Base-by-base conservation (phyloP, 2,113 vertebrate species). In the Hemicordylus capensis region DNA sequence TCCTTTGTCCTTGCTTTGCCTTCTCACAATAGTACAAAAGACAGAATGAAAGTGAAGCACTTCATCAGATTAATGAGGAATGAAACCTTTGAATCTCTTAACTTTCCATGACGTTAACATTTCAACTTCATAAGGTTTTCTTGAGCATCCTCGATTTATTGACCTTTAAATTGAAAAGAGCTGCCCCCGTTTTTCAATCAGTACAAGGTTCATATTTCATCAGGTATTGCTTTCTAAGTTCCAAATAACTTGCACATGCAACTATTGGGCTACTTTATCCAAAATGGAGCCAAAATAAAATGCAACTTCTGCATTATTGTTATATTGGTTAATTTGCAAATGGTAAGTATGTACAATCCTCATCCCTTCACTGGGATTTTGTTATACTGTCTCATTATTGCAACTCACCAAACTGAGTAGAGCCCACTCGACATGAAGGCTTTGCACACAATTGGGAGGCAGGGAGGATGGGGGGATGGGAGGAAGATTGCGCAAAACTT, bases 21-120 rank as follows among this genome's bases (percentile, higher is more conserved):
- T 39, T 69, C n/a, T 31, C 39, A 79, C 51, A 79, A 70, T 20
- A 34, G 20, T 26, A 78, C n/a, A 61, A 37, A 64, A 63, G 51
- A 39, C 31, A 78, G 12, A 72, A 70, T 79, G 64, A 61, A 70
- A 67, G 14, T 78, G 54, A 69, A 79, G 31, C 51, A 73, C 5
- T 37, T 80, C 31, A 73, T 63, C 42, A 85, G 17, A 63, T 70
- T 61, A 80, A 80, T 72, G 76, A 64, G 39, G 44, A 73, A 42
- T 31, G 15, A 51, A 85, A 80, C 67, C n/a, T 73, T 85, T 80
- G 66, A 59, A 63, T 80, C 56, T 73, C n/a, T 72, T 56, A 48
- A 80, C 72, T 15, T 26, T 42, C 64, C 70, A 39, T 78, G 75
- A 39, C 80, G 66, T 56, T 76, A 56, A 51, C 56, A 64, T 64